Conservation (phyloP, 2,113 vertebrate species). For the Cyanoliseus patagonus region DNA sequence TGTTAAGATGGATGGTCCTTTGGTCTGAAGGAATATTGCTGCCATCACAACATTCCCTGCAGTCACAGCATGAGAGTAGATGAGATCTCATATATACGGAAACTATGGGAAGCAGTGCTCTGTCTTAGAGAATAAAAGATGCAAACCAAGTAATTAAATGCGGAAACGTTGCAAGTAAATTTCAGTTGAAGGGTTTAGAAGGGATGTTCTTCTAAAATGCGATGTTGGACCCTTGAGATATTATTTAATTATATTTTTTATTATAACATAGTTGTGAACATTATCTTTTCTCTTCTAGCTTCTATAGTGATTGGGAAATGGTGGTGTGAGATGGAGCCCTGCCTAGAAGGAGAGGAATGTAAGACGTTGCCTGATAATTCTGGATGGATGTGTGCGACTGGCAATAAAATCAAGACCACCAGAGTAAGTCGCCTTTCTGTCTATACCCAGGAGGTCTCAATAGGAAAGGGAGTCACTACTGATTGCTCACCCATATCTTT, state of each 20-base stretch:
- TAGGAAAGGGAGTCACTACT: background rate
- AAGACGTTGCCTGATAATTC: constrained; percentile 97
- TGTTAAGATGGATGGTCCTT: background rate
- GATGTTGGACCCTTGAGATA: background rate
- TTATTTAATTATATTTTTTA: background rate
- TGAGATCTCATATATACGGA: background rate
- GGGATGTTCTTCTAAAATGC: background rate
- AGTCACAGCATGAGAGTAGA: background rate
- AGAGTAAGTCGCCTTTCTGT: constrained; percentile 82
- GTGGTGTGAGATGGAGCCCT: constrained; percentile 99
- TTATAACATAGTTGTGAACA: background rate
- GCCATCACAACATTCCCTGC: background rate
- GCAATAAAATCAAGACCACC: constrained; percentile 98
- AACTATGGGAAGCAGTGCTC: background rate
- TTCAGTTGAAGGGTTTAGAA: background rate
- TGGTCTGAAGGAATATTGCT: background rate
- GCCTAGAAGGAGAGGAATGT: constrained; percentile 96
- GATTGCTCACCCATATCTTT: background rate
- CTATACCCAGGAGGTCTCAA: background rate
- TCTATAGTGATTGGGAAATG: constrained; percentile 98
- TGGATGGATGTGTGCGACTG: constrained; percentile 97
- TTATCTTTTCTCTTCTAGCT: constrained; percentile 74
- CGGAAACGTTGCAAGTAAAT: background rate
- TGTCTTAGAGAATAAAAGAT: background rate
- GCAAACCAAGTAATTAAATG: background rate